Percentiles rank a stretch among this genome's conserved stretches.
These are phyloP conservation scores for Myanophis thanlyinensis DNA, from an alignment of 2,113 vertebrate species.

Conservation along the genomic window DNA sequence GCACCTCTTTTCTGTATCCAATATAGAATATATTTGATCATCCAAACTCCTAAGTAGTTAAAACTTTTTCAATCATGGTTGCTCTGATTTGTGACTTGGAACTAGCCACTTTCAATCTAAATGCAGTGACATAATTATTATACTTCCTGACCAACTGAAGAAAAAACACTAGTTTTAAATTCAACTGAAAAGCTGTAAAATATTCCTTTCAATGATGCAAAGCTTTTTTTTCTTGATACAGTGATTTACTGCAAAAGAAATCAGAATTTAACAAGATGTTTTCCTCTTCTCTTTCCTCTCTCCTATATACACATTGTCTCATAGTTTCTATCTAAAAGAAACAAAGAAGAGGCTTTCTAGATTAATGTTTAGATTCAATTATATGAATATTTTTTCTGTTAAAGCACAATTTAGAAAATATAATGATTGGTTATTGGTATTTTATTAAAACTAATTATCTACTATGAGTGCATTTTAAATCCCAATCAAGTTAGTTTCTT, in stretches of 20 bases:
- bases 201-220: background rate
- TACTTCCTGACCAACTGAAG: background rate
- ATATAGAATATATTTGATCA: fast-evolving
- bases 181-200: background rate
- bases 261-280: background rate
- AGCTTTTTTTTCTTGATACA: background rate
- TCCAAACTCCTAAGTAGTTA: background rate
- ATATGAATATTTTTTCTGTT: background rate
- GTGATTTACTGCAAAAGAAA: background rate
- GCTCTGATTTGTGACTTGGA: background rate
- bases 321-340: background rate
- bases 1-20: background rate
- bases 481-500: background rate
- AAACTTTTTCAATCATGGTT: constrained; percentile 2
- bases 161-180: background rate
- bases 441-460: background rate
- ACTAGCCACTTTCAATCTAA: constrained; percentile 9
- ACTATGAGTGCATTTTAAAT: background rate
- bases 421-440: fast-evolving
- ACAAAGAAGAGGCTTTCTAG: background rate
- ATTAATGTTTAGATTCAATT: background rate
- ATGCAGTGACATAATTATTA: background rate
- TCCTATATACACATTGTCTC: background rate
- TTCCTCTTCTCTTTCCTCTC: background rate
- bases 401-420: background rate